A percentile compares a stretch with the other conserved stretches of the same genome.
Evolutionary conservation across 2,113 vertebrate genomes (phyloP).

Genomic region (Boleophthalmus pectinirostris): DNA sequence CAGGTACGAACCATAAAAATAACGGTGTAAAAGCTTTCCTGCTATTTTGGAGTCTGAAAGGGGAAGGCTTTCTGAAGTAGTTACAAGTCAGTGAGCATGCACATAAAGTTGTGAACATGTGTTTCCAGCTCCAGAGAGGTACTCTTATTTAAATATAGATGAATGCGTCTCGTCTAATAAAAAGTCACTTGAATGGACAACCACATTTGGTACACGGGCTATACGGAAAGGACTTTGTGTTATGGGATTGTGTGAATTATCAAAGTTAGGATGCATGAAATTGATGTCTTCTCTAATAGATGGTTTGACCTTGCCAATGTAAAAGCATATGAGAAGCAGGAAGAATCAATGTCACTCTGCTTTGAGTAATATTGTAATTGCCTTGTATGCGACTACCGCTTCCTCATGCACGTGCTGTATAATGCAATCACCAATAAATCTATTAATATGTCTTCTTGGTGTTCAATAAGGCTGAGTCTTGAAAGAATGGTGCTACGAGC

Average conservation of each 20-base stretch:
- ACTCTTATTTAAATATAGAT: slow-evolving; percentile 65
- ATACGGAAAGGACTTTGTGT: slow-evolving; percentile 11
- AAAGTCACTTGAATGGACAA: slow-evolving; percentile 41
- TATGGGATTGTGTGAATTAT: slow-evolving; percentile 1
- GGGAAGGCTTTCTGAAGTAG: slow-evolving; percentile 20
- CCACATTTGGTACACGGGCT: slow-evolving; percentile 41
- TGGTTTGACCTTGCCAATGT: not conserved
- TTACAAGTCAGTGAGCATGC: slow-evolving; percentile 18
- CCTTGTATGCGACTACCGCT: not conserved
- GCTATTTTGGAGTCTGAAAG: slow-evolving; percentile 46
- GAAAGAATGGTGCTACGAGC: not conserved
- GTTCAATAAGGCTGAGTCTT: not conserved
- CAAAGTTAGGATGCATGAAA: slow-evolving; percentile 4
- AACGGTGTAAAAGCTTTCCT: slow-evolving; percentile 8
- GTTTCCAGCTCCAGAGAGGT: slow-evolving; percentile 41
- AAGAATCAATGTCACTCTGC: not conserved
- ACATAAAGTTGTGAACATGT: slow-evolving; percentile 30
- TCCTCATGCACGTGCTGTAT: not conserved
- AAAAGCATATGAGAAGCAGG: not conserved
- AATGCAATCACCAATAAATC: not conserved
- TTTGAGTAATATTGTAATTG: slow-evolving; percentile 3
- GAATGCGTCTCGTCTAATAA: slow-evolving; percentile 44
- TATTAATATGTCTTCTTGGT: not conserved
- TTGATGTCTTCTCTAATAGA: slow-evolving; percentile 7
- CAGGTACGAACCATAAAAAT: slow-evolving; percentile 38